Conservation (phyloP, 2,113 vertebrate species). For the Nothobranchius furzeri region DNA sequence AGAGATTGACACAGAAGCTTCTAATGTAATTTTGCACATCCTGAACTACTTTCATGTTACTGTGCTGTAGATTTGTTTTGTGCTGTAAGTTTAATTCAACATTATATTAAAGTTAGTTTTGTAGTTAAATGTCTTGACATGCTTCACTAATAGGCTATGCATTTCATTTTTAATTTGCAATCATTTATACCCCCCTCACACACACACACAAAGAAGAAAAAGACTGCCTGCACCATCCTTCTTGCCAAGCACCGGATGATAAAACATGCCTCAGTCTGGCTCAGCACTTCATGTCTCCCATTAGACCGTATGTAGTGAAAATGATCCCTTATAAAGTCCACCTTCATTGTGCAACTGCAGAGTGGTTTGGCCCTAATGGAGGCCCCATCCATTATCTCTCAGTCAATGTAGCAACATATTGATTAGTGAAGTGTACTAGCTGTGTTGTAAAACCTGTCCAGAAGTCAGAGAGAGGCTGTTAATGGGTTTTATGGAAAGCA, state of each 20-base stretch:
- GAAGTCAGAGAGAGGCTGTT: constrained; percentile 13
- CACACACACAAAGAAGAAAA: constrained; percentile 11
- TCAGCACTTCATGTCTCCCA: constrained; percentile 57
- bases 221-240: constrained; percentile 33
- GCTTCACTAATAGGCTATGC: no score
- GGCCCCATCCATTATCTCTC: constrained; percentile 45
- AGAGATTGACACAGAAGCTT: constrained; percentile 16
- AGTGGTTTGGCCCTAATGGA: constrained; percentile 46
- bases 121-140: neutral
- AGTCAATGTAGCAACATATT: constrained; percentile 46
- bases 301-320: constrained; percentile 57
- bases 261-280: constrained; percentile 36
- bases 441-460: constrained; percentile 12
- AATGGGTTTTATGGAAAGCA: constrained; percentile 29
- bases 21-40: constrained; percentile 3
- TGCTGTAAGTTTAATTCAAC: neutral
- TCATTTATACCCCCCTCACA: constrained; percentile 31
- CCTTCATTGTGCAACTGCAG: constrained; percentile 18
- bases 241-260: constrained; percentile 36
- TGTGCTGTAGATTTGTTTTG: neutral
- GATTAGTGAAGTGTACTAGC: constrained; percentile 39
- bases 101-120: neutral
- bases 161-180: constrained; percentile 3
- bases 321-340: constrained; percentile 32
- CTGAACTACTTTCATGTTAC: neutral